These are phyloP conservation scores for Agrilus cyanescens DNA, from an alignment of 2,888 invertebrate genomes.

Conservation along the genomic window DNA sequence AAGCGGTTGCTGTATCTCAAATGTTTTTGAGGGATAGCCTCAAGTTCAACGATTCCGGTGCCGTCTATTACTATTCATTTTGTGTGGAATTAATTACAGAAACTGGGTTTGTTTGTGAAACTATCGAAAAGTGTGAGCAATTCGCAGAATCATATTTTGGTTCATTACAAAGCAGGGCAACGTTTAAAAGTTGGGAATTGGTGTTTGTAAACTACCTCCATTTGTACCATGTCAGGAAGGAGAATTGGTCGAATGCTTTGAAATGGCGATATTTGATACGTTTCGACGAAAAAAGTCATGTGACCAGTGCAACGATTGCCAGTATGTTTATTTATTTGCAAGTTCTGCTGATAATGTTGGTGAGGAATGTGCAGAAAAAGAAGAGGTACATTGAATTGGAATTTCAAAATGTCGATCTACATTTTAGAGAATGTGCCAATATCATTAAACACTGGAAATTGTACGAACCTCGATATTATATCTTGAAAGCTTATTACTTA, in stretches of 20 bases:
- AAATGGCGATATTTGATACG: constrained; percentile 16
- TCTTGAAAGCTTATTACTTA: constrained; percentile 18
- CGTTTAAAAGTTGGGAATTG: constrained; percentile 11
- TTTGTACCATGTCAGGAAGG: constrained; percentile 14
- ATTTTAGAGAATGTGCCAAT: constrained; percentile 12
- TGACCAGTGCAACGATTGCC: constrained; percentile 8
- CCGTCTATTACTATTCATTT: constrained; percentile 44
- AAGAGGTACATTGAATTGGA: constrained; percentile 9
- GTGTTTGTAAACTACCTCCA: constrained; percentile 16
- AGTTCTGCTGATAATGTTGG: constrained; percentile 14
- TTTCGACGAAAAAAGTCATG: constrained; percentile 3
- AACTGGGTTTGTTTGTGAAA: constrained; percentile 42
- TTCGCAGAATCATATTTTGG: constrained; percentile 31
- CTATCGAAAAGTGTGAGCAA: constrained; percentile 35
- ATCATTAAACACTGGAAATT: constrained; percentile 17
- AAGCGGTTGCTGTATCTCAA: constrained; percentile 39
- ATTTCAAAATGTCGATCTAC: constrained; percentile 8
- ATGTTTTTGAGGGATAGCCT: constrained; percentile 26
- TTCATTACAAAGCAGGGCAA: not conserved
- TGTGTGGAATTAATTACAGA: constrained; percentile 46
- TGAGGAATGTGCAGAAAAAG: constrained; percentile 11
- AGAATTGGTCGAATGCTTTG: constrained; percentile 10
- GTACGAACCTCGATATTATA: constrained; percentile 18
- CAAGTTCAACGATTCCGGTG: constrained; percentile 25
- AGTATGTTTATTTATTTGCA: constrained; percentile 18